Evolutionary conservation across 1,140 invertebrate genomes (phyloP), one percentile per base, ranked within the genome.

Genomic region (Leptinotarsa undecemlineata): DNA sequence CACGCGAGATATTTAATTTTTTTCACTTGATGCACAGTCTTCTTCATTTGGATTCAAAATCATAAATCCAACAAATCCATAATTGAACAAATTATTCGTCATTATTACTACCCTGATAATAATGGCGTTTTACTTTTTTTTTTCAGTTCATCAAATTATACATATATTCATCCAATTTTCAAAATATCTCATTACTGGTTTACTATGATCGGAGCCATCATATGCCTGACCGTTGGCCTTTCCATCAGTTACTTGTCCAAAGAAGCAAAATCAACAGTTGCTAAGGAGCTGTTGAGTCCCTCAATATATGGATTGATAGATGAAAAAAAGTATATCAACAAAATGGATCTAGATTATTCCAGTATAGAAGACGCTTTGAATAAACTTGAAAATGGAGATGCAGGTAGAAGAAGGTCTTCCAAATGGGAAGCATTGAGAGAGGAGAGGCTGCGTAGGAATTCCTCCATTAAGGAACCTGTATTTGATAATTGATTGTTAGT

Each of bases 151-250:
- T 21, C 63, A 11, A n/a, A 57, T 4, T 21, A 23, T 21, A 20
- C 14, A 17, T 21, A 64, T 4, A 23, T 64, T 14, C 11, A 48
- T 20, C 21, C 60, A 42, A 66, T 81, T 3, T 85, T 82, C 66
- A 74, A 75, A 69, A 73, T 85, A 3, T 80, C 81, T 13, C 81
- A 78, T 68, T 84, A 83, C 68, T 85, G 83, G 73, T 82, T 83
- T 64, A 82, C 82, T 1, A 60, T 81, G 4, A 70, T 84, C 17
- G 82, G 82, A 48, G 33, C 79, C 14, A 20, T 75, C 6, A 76
- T 78, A 20, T 76, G 77, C 5, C 76, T 84, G 21, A 60, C 79
- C 23, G 66, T 81, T 19, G 83, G 82, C 23, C 68, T 82, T 15
- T 19, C 81, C n/a, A 79, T 85, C 4, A 85, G 84, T 76, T 82